phyloP scores from a whole-genome alignment of 2,888 invertebrate genomes.

The Acrocyrtus sp. region DNA sequence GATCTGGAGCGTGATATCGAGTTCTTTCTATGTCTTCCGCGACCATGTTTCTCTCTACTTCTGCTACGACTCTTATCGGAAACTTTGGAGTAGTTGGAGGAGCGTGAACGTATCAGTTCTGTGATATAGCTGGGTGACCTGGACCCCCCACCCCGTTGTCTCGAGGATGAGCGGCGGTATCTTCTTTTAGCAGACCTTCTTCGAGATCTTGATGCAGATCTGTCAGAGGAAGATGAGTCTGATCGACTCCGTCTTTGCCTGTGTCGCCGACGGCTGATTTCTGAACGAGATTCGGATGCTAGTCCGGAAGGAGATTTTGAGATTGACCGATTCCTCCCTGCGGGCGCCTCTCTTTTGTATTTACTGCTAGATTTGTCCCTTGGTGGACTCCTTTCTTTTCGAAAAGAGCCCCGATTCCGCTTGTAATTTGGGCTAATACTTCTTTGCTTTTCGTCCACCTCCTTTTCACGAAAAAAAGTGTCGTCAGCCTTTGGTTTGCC shows the following conservation, averaged over 20 bases:
- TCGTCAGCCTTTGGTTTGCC: slow-evolving; percentile 50
- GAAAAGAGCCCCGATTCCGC: slow-evolving; percentile 10
- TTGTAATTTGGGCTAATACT: slow-evolving; percentile 23
- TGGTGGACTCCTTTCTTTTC: slow-evolving; percentile 20
- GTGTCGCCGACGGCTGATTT: slow-evolving; percentile 22
- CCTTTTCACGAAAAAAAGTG: slow-evolving; percentile 42
- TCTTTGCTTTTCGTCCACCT: slow-evolving; percentile 25
- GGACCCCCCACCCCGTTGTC: slow-evolving; percentile 35
- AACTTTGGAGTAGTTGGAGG: slow-evolving; percentile 42
- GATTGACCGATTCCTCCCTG: slow-evolving; percentile 34
- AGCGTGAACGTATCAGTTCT: slow-evolving; percentile 41
- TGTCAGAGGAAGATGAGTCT: slow-evolving; percentile 33
- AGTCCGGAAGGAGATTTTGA: slow-evolving; percentile 40
- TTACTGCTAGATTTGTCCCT: slow-evolving; percentile 27
- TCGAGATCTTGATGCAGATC: slow-evolving; percentile 30
- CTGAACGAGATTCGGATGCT: slow-evolving; percentile 22
- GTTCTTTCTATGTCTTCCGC: slow-evolving; percentile 32
- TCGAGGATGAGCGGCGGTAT: slow-evolving; percentile 27
- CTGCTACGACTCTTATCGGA: slow-evolving; percentile 39
- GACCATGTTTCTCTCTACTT: slow-evolving; percentile 33
- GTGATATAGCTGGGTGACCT: slow-evolving; percentile 45
- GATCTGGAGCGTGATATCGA: slow-evolving; percentile 16
- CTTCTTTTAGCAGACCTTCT: slow-evolving; percentile 29
- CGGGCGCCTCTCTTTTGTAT: slow-evolving; percentile 14
- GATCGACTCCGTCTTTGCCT: slow-evolving; percentile 41